Conservation (phyloP, 2,797 vertebrate genomes). For the Enteromius trimaculatus region DNA sequence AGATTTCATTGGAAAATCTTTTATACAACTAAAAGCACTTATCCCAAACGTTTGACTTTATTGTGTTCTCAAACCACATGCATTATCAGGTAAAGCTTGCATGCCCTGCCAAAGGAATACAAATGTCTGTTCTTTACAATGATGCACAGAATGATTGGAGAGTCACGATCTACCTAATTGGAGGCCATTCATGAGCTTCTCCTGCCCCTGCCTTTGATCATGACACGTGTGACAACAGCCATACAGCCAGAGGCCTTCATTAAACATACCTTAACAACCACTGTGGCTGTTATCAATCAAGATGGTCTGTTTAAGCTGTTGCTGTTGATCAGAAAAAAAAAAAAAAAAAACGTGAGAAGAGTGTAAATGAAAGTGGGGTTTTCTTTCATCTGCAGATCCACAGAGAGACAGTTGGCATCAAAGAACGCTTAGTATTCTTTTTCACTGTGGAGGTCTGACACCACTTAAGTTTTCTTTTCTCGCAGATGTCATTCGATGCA, state of each 20-base stretch:
- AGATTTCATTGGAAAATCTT: not conserved
- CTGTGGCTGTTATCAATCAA: not conserved
- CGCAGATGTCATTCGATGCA: slow-evolving; percentile 9
- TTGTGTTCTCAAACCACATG: not conserved
- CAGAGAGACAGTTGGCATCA: slow-evolving; percentile 4
- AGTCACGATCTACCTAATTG: slow-evolving; percentile 27
- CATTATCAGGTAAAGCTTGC: not conserved
- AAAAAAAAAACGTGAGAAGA: slow-evolving; percentile 14
- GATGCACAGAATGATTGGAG: slow-evolving; percentile 17
- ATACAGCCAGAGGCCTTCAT: slow-evolving; percentile 12
- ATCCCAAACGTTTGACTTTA: not conserved
- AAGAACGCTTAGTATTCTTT: slow-evolving; percentile 7
- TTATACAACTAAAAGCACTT: not conserved
- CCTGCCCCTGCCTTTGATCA: slow-evolving; percentile 42
- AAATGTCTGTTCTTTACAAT: slow-evolving; percentile 26
- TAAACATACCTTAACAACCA: slow-evolving; percentile 17
- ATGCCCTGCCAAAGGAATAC: slow-evolving; percentile 4
- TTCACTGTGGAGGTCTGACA: slow-evolving; percentile 33
- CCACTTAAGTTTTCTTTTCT: slow-evolving; percentile 20
- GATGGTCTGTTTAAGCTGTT: not conserved
- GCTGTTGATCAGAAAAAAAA: slow-evolving; percentile 11
- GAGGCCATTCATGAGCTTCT: slow-evolving; percentile 21
- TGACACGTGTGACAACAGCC: not conserved
- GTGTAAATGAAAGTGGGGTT: slow-evolving; percentile 3
- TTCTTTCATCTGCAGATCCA: not conserved